Base-by-base conservation (phyloP, 2,888 invertebrate genomes). In the Saturnia pavonia region DNA sequence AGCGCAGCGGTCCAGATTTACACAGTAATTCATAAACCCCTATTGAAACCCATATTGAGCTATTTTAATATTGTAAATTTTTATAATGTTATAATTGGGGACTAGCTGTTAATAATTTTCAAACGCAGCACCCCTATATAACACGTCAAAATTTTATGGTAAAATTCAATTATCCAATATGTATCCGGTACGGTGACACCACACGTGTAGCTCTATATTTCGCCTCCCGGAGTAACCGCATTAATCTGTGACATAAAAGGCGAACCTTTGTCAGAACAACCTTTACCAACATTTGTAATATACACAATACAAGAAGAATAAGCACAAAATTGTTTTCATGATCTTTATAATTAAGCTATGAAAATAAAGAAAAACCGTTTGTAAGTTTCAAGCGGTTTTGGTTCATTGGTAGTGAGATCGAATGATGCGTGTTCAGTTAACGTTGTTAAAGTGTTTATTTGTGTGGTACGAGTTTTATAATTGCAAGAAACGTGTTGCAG, bases 171-270 rank as follows among this genome's bases (percentile, higher is more conserved):
- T 77, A 77, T 74, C 74, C 68, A 65, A 63, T 25, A 25, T 34
- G 48, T 45, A 60, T 43, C 72, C 42, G 25, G 42, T 67, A 45
- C 74, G 71, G 74, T 73, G 77, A 74, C 67, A 70, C 72, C 69
- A 48, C 71, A 68, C 72, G 71, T 78, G 54, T 54, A 27, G 57
- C 57, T 14, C 57, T 54, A 22, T 54, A 54, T 54, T 54, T n/a
- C 25, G 27, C 72, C 71, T 74, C 74, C 74, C 57, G 70, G 70
- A 71, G 69, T 72, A 74, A 73, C 80, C 80, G 75, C 80, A 78
- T 81, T 84, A 81, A 85, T 82, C 81, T 81, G 79, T 79, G 78
- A 82, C 77, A 84, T 83, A 83, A 79, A 60, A 25, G 57, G 27
- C 81, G 78, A 77, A 27, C 51, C 67, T 68, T 48, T 60, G 57